A percentile compares a stretch with the other conserved stretches of the same genome.
phyloP scores from a whole-genome alignment of 2,797 vertebrate genomes.

The Ctenopoma multispine region DNA sequence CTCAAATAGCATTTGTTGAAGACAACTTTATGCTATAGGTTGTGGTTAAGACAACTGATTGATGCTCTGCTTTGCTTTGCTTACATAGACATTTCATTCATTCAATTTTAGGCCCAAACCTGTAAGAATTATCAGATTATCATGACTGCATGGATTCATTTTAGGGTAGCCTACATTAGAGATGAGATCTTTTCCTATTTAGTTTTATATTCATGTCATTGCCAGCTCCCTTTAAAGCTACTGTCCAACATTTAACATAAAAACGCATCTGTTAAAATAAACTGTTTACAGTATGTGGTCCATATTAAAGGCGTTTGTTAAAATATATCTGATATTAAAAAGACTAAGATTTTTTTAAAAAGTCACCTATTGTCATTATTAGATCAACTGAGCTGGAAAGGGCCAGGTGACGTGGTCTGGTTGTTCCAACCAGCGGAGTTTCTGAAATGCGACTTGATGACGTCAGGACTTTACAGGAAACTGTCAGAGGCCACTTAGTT shows the following conservation, averaged over 20 bases:
- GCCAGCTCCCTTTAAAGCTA: background rate
- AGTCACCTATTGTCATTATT: conserved; percentile 25
- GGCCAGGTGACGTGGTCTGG: conserved; percentile 45
- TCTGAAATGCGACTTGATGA: conserved; percentile 56
- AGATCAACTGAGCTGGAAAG: conserved; percentile 47
- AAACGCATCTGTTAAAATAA: background rate
- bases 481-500: conserved; percentile 37
- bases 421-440: conserved; percentile 35
- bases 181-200: background rate
- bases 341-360: conserved; percentile 14
- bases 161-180: conserved; percentile 10
- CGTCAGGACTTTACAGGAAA: conserved; percentile 67
- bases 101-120: background rate
- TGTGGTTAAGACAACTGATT: conserved; percentile 1
- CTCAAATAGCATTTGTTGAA: background rate
- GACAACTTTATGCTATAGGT: background rate
- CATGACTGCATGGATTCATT: background rate
- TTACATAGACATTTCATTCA: too few species aligned
- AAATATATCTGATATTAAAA: background rate
- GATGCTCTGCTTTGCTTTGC: conserved; percentile 15
- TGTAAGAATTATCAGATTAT: conserved; percentile 31
- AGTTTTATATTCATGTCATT: background rate
- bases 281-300: background rate
- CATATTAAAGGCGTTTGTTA: background rate
- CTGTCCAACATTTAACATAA: background rate